phyloP scores from a whole-genome alignment of 2,113 vertebrate species.

The Saccopteryx leptura region DNA sequence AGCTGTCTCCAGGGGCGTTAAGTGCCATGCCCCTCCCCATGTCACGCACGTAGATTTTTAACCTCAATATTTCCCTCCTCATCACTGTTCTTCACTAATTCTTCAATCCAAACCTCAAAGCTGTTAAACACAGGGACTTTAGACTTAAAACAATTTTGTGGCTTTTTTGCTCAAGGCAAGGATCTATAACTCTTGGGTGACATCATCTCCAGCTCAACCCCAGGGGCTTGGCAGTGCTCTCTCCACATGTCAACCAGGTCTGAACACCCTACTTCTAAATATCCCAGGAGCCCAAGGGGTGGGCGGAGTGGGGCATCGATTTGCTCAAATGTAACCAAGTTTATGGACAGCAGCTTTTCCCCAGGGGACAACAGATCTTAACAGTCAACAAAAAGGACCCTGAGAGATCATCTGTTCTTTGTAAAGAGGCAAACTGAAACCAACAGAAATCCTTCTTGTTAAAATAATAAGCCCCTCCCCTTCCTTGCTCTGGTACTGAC shows the following conservation, averaged over 20 bases:
- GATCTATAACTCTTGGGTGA: too few relatives aligned
- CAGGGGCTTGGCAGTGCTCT: fast-evolving
- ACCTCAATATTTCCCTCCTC: background rate
- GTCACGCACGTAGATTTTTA: fast-evolving
- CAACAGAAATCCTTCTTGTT: background rate
- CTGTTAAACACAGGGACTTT: background rate
- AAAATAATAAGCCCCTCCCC: background rate
- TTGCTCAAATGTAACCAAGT: background rate
- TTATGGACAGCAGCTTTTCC: background rate
- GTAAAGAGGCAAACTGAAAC: background rate
- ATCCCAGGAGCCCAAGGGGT: too few relatives aligned
- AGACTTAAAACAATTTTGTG: background rate
- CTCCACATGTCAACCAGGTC: background rate
- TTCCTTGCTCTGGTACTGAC: fast-evolving
- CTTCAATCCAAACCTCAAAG: background rate
- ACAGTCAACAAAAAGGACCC: background rate
- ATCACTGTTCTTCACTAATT: background rate
- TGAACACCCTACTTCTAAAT: background rate
- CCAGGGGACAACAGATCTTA: background rate
- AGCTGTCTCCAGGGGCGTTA: fast-evolving
- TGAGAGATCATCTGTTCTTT: background rate
- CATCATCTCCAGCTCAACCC: too few relatives aligned
- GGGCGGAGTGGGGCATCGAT: background rate
- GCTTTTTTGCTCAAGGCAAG: background rate
- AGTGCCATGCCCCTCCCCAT: background rate